Conservation (phyloP, 2,888 invertebrate genomes). For the Scaptodrosophila latifasciaeformis region DNA sequence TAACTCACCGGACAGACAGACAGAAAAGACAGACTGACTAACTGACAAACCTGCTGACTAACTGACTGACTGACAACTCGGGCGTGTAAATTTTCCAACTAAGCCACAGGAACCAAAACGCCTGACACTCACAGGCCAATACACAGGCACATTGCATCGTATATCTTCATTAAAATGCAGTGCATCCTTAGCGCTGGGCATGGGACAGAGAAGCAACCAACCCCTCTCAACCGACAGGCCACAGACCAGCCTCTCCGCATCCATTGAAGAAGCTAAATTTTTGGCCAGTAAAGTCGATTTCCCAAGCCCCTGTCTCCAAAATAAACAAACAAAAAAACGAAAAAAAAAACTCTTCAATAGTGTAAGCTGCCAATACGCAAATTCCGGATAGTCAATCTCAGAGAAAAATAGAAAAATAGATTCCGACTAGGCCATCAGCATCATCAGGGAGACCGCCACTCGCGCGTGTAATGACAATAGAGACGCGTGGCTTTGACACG, state of each 20-base stretch:
- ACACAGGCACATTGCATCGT: constrained; percentile 23
- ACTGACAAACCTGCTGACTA: constrained; percentile 6
- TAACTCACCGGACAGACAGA: neutral
- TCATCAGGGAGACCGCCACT: neutral
- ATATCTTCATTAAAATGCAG: constrained; percentile 67
- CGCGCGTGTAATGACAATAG: constrained; percentile 66
- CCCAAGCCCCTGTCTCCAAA: constrained; percentile 16
- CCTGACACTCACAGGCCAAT: constrained; percentile 32
- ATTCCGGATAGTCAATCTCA: too few species aligned
- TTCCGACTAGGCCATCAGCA: neutral
- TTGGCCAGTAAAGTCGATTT: constrained; percentile 23
- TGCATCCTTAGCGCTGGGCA: constrained; percentile 41
- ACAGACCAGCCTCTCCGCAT: too few species aligned
- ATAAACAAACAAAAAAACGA: too few species aligned
- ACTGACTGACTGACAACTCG: constrained; percentile 21
- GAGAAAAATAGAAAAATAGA: neutral
- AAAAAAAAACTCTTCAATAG: constrained; percentile 33
- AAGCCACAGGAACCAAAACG: constrained; percentile 35
- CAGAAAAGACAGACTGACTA: neutral
- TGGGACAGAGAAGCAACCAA: constrained; percentile 1
- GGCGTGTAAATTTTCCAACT: constrained; percentile 41
- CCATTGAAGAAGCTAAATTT: too few species aligned
- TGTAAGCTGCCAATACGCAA: constrained; percentile 43
- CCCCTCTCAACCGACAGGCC: constrained; percentile 37
- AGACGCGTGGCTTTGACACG: constrained; percentile 56